phyloP scores from a whole-genome alignment of 2,888 invertebrate genomes.

The Escarpia spicata region DNA sequence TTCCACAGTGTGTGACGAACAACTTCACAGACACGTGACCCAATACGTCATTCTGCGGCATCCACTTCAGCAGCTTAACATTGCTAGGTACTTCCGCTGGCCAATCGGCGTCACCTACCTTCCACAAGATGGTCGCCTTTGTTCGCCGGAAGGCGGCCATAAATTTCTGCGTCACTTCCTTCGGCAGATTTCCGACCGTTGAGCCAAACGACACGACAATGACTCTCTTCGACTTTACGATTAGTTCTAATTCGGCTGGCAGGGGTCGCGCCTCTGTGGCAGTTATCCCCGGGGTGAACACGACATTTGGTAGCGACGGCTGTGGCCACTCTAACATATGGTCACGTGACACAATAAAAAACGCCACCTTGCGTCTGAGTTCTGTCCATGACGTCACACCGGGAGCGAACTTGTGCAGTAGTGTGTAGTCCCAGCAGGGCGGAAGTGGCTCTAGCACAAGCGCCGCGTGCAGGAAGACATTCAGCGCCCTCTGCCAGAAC shows the following conservation, averaged over 20 bases:
- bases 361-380: slow-evolving; percentile 29
- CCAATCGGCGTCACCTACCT: not conserved
- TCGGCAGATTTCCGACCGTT: slow-evolving; percentile 35
- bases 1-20: slow-evolving; percentile 34
- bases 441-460: not conserved
- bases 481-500: slow-evolving; percentile 13
- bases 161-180: slow-evolving; percentile 32
- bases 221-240: slow-evolving; percentile 42
- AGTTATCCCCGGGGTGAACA: slow-evolving; percentile 42
- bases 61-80: slow-evolving; percentile 26
- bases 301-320: slow-evolving; percentile 41
- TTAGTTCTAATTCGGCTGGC: slow-evolving; percentile 35
- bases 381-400: slow-evolving; percentile 20
- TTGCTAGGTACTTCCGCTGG: slow-evolving; percentile 24
- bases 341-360: slow-evolving; percentile 43
- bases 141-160: slow-evolving; percentile 39
- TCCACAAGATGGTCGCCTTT: slow-evolving; percentile 33
- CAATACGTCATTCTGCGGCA: slow-evolving; percentile 34
- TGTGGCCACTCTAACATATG: slow-evolving; percentile 41
- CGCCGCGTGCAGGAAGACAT: not conserved
- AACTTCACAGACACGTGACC: slow-evolving; percentile 29
- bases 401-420: not conserved
- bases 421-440: not conserved
- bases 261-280: slow-evolving; percentile 38
- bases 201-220: slow-evolving; percentile 48